These are phyloP conservation scores for Cepaea hortensis DNA, from an alignment of 2,888 invertebrate species.

Conservation along the genomic window DNA sequence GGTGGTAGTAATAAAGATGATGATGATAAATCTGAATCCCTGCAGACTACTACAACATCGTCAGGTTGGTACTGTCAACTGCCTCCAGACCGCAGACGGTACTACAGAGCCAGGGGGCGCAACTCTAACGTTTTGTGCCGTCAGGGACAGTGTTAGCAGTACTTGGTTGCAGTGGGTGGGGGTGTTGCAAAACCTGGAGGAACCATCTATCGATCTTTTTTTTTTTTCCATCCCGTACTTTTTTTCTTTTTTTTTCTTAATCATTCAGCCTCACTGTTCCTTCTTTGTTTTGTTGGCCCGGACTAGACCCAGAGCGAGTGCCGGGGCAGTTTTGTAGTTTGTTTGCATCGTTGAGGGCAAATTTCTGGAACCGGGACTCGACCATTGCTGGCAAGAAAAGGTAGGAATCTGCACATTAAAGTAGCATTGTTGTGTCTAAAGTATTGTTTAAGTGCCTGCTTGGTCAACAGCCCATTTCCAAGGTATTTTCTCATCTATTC, in stretches of 20 bases:
- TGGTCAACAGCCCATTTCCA: too few relatives aligned
- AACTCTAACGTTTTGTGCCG: slow-evolving; percentile 20
- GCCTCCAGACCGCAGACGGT: background rate
- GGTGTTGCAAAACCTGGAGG: background rate
- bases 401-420: background rate
- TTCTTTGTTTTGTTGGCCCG: slow-evolving; percentile 19
- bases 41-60: background rate
- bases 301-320: background rate
- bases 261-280: background rate
- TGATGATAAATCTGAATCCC: background rate
- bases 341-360: background rate
- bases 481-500: too few relatives aligned
- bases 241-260: background rate
- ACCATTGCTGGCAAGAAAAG: background rate
- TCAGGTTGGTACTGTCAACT: background rate
- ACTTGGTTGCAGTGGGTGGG: slow-evolving; percentile 20
- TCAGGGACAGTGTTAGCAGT: background rate
- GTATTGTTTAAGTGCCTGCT: background rate
- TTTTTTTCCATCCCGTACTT: too few relatives aligned
- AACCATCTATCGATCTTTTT: background rate
- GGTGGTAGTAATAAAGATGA: background rate
- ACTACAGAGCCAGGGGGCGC: background rate
- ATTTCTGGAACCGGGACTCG: background rate
- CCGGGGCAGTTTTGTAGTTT: background rate
- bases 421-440: background rate